Evolutionary conservation across 2,113 vertebrate species (phyloP).

Genomic region (Trichomycterus rosablanca): DNA sequence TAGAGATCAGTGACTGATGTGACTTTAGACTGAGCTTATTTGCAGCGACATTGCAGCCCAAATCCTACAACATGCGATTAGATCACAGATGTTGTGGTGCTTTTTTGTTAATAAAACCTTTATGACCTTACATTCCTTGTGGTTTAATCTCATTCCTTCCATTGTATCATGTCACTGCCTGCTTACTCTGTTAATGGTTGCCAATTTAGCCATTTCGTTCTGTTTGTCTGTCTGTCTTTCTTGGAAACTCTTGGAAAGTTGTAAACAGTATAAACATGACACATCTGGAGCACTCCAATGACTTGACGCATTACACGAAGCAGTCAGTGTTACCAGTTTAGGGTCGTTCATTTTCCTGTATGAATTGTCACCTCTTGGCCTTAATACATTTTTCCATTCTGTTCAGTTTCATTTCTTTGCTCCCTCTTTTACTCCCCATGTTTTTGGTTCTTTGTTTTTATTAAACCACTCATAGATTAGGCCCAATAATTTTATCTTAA

Average conservation of each 20-base stretch:
- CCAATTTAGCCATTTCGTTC: constrained; percentile 47
- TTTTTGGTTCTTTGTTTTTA: background rate
- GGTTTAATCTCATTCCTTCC: constrained; percentile 55
- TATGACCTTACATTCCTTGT: too few species aligned
- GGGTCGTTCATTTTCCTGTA: constrained; percentile 38
- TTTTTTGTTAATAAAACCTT: too few species aligned
- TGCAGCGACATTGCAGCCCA: too few species aligned
- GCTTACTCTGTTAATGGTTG: constrained; percentile 38
- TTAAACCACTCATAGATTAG: background rate
- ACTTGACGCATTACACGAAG: constrained; percentile 53
- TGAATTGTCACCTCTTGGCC: constrained; percentile 20
- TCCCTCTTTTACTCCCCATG: constrained; percentile 15
- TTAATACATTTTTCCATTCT: constrained; percentile 52
- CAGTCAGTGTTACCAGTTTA: constrained; percentile 39
- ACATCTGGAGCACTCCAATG: constrained; percentile 53
- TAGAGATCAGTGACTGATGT: background rate
- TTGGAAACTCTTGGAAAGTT: constrained; percentile 46
- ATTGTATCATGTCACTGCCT: constrained; percentile 41
- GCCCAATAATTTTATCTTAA: constrained; percentile 27
- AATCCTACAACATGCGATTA: too few species aligned
- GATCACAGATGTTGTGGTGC: constrained; percentile 7
- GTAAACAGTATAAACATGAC: constrained; percentile 50
- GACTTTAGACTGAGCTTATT: too few species aligned
- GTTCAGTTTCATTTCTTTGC: too few species aligned
- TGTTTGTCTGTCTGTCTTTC: background rate